Percentiles rank a stretch among this genome's conserved stretches.
phyloP scores from a whole-genome alignment of 2,888 invertebrate species.

The Eristalinus sepulchralis region DNA sequence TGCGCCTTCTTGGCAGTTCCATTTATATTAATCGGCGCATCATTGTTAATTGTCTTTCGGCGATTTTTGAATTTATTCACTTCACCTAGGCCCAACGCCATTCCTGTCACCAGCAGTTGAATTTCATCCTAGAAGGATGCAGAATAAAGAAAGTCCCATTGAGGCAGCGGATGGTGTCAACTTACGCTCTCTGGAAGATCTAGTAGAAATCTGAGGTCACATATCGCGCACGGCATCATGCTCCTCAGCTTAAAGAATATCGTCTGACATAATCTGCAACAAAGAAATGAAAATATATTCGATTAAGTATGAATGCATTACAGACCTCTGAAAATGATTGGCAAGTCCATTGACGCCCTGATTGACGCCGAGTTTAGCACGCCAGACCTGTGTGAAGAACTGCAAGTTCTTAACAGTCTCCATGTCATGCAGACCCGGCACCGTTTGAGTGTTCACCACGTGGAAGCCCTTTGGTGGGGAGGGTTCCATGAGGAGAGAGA shows the following conservation, averaged over 20 bases:
- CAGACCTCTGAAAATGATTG: constrained; percentile 82
- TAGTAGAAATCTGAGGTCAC: constrained; percentile 90
- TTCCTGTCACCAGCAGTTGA: constrained; percentile 87
- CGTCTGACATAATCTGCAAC: constrained; percentile 84
- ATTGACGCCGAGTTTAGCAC: constrained; percentile 84
- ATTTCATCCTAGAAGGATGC: constrained; percentile 83
- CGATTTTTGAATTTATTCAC: constrained; percentile 82
- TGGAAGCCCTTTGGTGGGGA: constrained; percentile 89
- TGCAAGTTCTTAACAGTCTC: constrained; percentile 87
- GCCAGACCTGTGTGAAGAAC: constrained; percentile 93
- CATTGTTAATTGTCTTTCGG: constrained; percentile 76
- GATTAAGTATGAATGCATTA: neutral
- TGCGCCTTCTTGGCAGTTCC: constrained; percentile 64
- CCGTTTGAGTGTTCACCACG: constrained; percentile 89
- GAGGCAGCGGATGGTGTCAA: neutral
- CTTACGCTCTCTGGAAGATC: constrained; percentile 91
- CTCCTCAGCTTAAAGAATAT: constrained; percentile 94
- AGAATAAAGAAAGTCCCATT: constrained; percentile 27
- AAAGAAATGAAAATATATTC: constrained; percentile 10
- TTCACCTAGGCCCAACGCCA: constrained; percentile 89
- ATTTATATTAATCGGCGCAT: constrained; percentile 52
- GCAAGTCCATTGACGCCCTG: constrained; percentile 82
- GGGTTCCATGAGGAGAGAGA: constrained; percentile 87
- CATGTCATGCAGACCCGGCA: constrained; percentile 87
- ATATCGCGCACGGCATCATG: constrained; percentile 93